A percentile compares a stretch with the other conserved stretches of the same genome.
Conservation (phyloP, 2,888 invertebrate species). For the Campoplex nolae region DNA sequence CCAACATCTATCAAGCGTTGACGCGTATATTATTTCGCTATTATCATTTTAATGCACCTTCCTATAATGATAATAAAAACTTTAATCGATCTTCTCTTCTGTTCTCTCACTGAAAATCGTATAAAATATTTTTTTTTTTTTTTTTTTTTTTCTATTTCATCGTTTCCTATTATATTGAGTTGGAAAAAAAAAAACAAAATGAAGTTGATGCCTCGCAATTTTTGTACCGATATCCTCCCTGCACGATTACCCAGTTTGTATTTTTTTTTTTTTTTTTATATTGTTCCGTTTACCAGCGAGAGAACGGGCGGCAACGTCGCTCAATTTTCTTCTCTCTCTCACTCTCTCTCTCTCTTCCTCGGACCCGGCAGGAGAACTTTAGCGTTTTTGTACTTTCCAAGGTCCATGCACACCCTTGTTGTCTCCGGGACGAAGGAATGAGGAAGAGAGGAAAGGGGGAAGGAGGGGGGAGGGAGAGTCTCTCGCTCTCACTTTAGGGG, state of each 20-base stretch:
- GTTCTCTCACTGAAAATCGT: not conserved
- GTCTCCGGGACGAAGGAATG: conserved; percentile 5
- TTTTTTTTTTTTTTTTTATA: too few relatives aligned
- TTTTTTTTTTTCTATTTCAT: too few relatives aligned
- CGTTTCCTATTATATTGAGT: not conserved
- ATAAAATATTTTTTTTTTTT: not conserved
- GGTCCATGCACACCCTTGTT: conserved; percentile 76
- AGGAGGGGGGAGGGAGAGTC: conserved; percentile 9
- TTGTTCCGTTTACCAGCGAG: conserved; percentile 12
- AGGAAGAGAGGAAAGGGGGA: conserved; percentile 20
- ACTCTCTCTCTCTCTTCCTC: conserved; percentile 22
- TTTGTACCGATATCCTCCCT: not conserved
- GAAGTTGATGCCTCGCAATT: not conserved
- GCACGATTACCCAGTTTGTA: conserved; percentile 23
- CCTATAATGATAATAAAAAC: not conserved
- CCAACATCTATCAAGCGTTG: conserved; percentile 37
- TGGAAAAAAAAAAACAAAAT: not conserved
- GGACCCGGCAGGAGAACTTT: conserved; percentile 69
- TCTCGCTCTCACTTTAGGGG: conserved; percentile 32
- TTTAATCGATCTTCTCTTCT: conserved; percentile 1
- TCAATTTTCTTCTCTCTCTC: not conserved
- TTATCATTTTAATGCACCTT: conserved; percentile 5
- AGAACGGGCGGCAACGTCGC: conserved; percentile 60
- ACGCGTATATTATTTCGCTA: not conserved
- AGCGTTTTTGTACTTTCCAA: conserved; percentile 79